phyloP scores from a whole-genome alignment of 2,113 vertebrate genomes.

The Suncus etruscus region DNA sequence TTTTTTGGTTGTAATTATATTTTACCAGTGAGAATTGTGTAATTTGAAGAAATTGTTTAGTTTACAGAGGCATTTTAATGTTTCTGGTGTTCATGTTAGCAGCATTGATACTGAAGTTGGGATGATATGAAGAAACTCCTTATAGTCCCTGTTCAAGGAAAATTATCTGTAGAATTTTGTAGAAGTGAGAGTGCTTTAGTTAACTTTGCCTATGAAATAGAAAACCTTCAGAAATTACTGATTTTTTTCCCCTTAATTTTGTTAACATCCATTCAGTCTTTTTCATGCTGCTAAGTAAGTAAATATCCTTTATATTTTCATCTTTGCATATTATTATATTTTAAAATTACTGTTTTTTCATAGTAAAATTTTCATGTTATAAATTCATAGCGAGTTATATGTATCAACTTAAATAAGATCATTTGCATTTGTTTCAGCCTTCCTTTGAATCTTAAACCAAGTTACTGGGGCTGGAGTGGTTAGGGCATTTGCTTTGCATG shows the following conservation, averaged over 20 bases:
- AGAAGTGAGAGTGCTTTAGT: background rate
- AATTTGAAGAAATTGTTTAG: too few relatives aligned
- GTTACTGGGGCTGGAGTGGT: too few relatives aligned
- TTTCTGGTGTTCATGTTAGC: background rate
- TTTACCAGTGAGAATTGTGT: background rate
- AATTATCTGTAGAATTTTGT: slow-evolving; percentile 36
- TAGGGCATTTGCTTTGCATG: too few relatives aligned
- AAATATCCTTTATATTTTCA: slow-evolving; percentile 32
- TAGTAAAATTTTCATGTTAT: too few relatives aligned
- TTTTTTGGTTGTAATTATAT: background rate
- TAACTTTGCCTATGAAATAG: slow-evolving; percentile 40
- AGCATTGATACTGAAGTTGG: background rate
- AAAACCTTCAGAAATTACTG: background rate
- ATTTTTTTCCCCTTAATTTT: slow-evolving; percentile 90
- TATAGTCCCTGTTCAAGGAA: background rate
- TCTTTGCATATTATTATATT: slow-evolving; percentile 53
- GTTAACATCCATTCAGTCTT: slow-evolving; percentile 88
- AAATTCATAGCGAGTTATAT: too few relatives aligned
- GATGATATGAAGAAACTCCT: background rate
- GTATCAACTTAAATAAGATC: slow-evolving; percentile 41
- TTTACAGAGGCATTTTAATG: background rate
- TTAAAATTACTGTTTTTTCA: slow-evolving; percentile 15
- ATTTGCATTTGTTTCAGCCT: slow-evolving; percentile 52
- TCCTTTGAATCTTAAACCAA: slow-evolving; percentile 32
- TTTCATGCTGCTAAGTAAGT: slow-evolving; percentile 99